A percentile compares a stretch with the other conserved stretches of the same genome.
Evolutionary conservation across 2,113 vertebrate species (phyloP).

Genomic region (Pachypanchax playfairii): DNA sequence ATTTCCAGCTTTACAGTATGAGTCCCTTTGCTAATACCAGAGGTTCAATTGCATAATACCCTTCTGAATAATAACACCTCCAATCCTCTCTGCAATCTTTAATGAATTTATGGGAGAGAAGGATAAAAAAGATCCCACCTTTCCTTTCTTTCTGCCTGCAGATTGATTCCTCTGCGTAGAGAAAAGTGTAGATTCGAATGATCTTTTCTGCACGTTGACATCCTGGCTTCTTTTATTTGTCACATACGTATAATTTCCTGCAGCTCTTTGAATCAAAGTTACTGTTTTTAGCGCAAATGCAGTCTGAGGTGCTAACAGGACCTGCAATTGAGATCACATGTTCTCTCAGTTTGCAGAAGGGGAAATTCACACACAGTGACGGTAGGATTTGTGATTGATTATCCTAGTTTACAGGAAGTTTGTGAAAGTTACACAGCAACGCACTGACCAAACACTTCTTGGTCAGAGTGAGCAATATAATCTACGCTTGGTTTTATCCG

Average conservation of each 20-base stretch:
- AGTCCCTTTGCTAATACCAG: conserved; percentile 37
- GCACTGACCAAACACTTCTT: neutral
- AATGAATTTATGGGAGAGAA: conserved; percentile 36
- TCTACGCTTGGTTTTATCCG: conserved; percentile 22
- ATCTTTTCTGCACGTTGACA: neutral
- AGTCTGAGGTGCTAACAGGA: neutral
- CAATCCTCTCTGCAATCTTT: conserved; percentile 31
- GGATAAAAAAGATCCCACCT: conserved; percentile 31
- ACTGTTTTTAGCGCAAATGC: neutral
- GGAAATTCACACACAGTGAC: neutral
- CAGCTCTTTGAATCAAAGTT: conserved; percentile 37
- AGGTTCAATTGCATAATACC: conserved; percentile 56
- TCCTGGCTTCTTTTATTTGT: conserved; percentile 40
- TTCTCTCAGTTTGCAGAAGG: too few species aligned
- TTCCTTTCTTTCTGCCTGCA: conserved; percentile 29
- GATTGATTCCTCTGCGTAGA: conserved; percentile 34
- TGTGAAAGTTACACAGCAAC: neutral
- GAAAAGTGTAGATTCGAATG: conserved; percentile 30
- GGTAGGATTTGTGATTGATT: neutral
- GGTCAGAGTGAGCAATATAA: neutral
- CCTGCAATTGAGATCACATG: neutral
- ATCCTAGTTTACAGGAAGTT: neutral
- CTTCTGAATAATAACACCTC: conserved; percentile 56
- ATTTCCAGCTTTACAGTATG: conserved; percentile 55
- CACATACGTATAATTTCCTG: conserved; percentile 57